Conservation (phyloP, 2,113 vertebrate species). For the Passer montanus region DNA sequence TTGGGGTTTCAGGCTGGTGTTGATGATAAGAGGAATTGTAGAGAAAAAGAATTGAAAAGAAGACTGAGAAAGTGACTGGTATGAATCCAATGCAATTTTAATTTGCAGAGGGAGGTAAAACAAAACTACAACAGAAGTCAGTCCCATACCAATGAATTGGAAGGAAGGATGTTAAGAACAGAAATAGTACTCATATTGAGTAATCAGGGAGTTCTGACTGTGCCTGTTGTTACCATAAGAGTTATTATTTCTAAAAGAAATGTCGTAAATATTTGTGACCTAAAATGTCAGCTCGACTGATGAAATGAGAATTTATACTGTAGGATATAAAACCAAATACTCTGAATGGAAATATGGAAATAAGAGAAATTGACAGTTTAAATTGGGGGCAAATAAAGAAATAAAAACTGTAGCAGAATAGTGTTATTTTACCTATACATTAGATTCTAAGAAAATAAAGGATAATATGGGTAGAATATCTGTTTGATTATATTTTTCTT, state of each 20-base stretch:
- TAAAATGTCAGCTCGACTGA: background rate
- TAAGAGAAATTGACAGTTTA: background rate
- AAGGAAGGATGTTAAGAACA: background rate
- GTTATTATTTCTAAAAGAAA: background rate
- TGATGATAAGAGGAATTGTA: background rate
- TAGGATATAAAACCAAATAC: background rate
- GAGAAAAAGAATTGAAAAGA: background rate
- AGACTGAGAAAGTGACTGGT: background rate
- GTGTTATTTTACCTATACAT: background rate
- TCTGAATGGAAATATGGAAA: background rate
- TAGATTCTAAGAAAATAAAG: background rate
- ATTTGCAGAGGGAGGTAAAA: background rate
- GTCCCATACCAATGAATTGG: background rate
- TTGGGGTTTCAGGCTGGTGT: background rate
- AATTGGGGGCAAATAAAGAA: background rate
- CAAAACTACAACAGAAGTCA: background rate
- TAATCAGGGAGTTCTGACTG: background rate
- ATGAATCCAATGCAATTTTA: background rate
- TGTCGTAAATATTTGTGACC: background rate
- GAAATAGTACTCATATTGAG: background rate
- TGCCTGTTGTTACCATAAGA: background rate
- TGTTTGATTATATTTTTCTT: background rate
- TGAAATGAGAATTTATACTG: background rate
- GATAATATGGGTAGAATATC: background rate
- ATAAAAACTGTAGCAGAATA: background rate